phyloP scores from a whole-genome alignment of 2,113 vertebrate species.

The Cathartes aura region DNA sequence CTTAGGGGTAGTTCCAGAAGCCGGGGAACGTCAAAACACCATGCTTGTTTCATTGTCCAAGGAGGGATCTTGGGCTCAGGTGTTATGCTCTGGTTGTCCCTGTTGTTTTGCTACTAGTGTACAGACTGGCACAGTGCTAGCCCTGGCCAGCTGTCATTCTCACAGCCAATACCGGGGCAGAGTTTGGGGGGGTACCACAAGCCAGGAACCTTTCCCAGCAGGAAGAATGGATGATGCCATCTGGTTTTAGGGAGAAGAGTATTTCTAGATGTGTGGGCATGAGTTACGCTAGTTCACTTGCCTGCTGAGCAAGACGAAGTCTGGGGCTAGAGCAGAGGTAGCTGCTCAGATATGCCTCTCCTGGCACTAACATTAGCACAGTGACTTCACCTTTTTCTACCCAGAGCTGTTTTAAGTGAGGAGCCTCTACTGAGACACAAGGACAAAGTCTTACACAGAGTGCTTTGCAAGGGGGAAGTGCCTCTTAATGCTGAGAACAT shows the following conservation, averaged over 20 bases:
- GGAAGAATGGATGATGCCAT: neutral
- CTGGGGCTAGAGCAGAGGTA: neutral
- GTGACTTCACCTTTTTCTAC: neutral
- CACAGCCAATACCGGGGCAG: neutral
- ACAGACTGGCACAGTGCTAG: neutral
- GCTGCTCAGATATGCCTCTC: neutral
- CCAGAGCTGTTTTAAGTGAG: neutral
- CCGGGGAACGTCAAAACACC: neutral
- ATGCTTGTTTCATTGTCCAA: neutral
- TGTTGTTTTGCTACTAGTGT: neutral
- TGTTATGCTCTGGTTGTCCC: neutral
- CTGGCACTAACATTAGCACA: neutral
- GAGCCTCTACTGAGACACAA: neutral
- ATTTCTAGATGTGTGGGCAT: neutral
- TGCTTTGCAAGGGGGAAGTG: fast-evolving
- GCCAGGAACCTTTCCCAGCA: neutral
- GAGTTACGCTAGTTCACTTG: fast-evolving
- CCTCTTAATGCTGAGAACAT: neutral
- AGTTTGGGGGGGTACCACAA: neutral
- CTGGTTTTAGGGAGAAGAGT: neutral
- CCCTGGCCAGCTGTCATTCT: neutral
- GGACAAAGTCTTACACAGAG: neutral
- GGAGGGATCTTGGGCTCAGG: neutral
- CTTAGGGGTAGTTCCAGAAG: neutral
- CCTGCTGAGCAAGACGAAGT: neutral